A percentile compares a stretch with the other conserved stretches of the same genome.
These are phyloP conservation scores for Philantomba maxwellii DNA, from an alignment of 2,113 vertebrate genomes.

Conservation along the genomic window DNA sequence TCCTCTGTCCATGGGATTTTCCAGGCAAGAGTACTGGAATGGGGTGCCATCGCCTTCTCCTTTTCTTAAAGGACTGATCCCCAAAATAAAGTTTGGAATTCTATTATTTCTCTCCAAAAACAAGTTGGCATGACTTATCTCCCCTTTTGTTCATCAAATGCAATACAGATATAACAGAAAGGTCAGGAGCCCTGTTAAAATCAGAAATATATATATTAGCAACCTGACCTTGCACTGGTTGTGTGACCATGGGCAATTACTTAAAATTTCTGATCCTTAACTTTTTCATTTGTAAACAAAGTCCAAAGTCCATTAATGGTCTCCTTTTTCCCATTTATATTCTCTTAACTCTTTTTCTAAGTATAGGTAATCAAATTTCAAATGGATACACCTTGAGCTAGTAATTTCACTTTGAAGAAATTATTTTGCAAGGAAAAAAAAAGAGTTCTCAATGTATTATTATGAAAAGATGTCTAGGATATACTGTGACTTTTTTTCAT, in stretches of 20 bases:
- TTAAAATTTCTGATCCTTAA: not conserved
- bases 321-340: not conserved
- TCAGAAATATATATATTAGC: not conserved
- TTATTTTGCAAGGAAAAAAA: not conserved
- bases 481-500: not conserved
- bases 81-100: slow-evolving; percentile 5
- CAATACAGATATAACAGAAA: not conserved
- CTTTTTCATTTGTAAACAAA: slow-evolving; percentile 17
- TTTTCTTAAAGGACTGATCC: not conserved
- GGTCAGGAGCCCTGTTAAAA: not conserved
- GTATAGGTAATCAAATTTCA: not conserved
- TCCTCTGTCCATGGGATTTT: not conserved
- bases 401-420: slow-evolving; percentile 1
- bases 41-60: not conserved
- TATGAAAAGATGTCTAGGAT: slow-evolving; percentile 19
- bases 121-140: not conserved
- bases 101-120: slow-evolving; percentile 4
- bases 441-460: not conserved
- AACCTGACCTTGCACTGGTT: not conserved
- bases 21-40: not conserved
- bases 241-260: not conserved
- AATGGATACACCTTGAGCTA: not conserved
- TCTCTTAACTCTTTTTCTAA: slow-evolving; percentile 1
- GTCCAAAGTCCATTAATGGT: not conserved
- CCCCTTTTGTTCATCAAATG: not conserved